Percentiles rank a stretch among this genome's conserved stretches.
Evolutionary conservation across 2,888 invertebrate genomes (phyloP).

Genomic region (Lycophotia porphyrea): DNA sequence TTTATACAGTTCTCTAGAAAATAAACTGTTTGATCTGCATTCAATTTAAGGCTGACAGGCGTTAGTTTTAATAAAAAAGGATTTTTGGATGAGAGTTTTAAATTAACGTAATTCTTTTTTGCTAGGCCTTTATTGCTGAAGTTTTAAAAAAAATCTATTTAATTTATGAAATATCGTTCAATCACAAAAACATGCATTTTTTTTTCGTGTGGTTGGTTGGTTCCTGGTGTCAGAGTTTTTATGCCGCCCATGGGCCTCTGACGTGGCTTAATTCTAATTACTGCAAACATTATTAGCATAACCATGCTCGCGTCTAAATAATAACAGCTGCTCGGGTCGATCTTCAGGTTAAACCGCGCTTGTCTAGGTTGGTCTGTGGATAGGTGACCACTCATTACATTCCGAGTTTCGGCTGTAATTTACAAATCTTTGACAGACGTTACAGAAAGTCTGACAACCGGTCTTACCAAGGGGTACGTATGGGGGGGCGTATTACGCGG

Average conservation of each 20-base stretch:
- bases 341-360: neutral
- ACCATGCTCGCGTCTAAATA: neutral
- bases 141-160: neutral
- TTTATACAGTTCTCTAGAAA: neutral
- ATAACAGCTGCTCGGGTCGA: neutral
- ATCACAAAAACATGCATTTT: neutral
- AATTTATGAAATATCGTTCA: neutral
- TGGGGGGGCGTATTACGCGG: neutral
- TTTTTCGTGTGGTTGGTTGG: too few relatives aligned
- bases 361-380: neutral
- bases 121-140: neutral
- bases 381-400: neutral
- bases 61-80: neutral
- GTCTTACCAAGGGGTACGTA: neutral
- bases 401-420: too few relatives aligned
- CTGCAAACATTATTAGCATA: neutral
- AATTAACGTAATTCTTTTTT: neutral
- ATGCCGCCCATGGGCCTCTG: too few relatives aligned
- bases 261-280: too few relatives aligned
- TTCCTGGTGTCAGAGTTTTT: too few relatives aligned
- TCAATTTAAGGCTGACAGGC: neutral
- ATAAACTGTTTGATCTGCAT: neutral
- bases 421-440: neutral
- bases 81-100: fast-evolving
- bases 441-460: neutral